Evolutionary conservation across 2,113 vertebrate species (phyloP), one percentile per base, ranked within the genome.

Genomic region (Ursus arctos): DNA sequence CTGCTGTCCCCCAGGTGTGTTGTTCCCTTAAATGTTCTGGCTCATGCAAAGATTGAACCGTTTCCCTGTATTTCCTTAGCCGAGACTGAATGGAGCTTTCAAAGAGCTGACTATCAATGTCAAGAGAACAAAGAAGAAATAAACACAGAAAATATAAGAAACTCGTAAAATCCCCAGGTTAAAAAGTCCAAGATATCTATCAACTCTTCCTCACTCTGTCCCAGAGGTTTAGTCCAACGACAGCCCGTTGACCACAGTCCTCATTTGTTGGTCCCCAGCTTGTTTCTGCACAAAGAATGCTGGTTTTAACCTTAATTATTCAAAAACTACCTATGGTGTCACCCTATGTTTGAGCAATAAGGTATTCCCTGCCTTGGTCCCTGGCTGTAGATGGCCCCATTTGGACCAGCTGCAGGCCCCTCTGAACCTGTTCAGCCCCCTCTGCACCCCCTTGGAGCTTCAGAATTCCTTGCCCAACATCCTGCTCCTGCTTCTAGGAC

Each of bases 101-200:
- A 72, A 49, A 76, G 76, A 18, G 36, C 47, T 93, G 61, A 31
- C 26, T 65, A 31, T 1, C 81, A 49, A 47, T 76, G 57, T 76
- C 72, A 84, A 80, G 49, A 91, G 31, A 57, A 55, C 63, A 82
- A 86, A 76, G 81, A 85, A 84, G 40, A 76, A 65, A 88, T 53
- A 43, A 85, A 93, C 63, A 71, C 49, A 95, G 88, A 81, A 88
- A 72, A 80, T 61, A 36, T n/a, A 81, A 92, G 88, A 92, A 53
- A 80, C 22, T 3, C 51, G 47, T 49, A 47, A 92, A 74, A 21
- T 76, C 74, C 28, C 40, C 36, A 40, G 43, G 47, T 69, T 67
- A 84, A 65, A 69, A 81, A 76, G 12, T n/a, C 16, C 6, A 43
- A 59, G 24, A 12, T 71, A n/a, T 21, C 33, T 59, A 57, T 76